phyloP scores from a whole-genome alignment of 2,797 vertebrate genomes.

The Acipenser oxyrinchus region DNA sequence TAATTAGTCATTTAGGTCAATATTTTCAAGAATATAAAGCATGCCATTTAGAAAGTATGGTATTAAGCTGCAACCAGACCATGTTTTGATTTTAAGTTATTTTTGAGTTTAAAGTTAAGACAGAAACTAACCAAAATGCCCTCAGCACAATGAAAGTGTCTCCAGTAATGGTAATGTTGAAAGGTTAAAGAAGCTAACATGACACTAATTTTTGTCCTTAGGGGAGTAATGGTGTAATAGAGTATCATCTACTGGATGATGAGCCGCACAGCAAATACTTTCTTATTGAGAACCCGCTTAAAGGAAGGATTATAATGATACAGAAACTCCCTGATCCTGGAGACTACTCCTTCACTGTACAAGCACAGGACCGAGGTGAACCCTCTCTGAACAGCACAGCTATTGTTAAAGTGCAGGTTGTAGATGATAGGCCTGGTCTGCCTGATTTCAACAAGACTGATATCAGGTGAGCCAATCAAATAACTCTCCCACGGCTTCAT shows the following conservation, averaged over 20 bases:
- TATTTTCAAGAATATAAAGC: no score
- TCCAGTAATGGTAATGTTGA: no score
- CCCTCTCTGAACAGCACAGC: slow-evolving; percentile 34
- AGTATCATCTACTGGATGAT: slow-evolving; percentile 35
- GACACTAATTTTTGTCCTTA: slow-evolving; percentile 20
- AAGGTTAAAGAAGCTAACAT: no score
- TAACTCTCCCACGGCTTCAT: no score
- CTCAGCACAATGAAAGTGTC: no score
- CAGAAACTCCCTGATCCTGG: slow-evolving; percentile 30
- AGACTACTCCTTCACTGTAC: slow-evolving; percentile 31
- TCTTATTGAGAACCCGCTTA: slow-evolving; percentile 32
- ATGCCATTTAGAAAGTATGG: no score
- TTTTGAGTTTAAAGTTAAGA: no score
- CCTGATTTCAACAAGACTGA: slow-evolving; percentile 27
- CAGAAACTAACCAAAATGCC: no score
- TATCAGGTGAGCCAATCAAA: slow-evolving; percentile 33
- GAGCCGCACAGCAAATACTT: slow-evolving; percentile 19
- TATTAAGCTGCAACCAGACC: no score
- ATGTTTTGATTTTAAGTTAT: no score
- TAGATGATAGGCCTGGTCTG: slow-evolving; percentile 23
- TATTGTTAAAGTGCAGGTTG: slow-evolving; percentile 25
- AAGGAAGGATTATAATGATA: slow-evolving; percentile 39
- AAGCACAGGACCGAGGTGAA: slow-evolving; percentile 40
- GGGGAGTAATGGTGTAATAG: slow-evolving; percentile 38
- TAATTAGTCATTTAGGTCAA: no score